A percentile compares a stretch with the other conserved stretches of the same genome.
These are phyloP conservation scores for Numenius phaeopus DNA, from an alignment of 2,797 vertebrate genomes.

Conservation along the genomic window DNA sequence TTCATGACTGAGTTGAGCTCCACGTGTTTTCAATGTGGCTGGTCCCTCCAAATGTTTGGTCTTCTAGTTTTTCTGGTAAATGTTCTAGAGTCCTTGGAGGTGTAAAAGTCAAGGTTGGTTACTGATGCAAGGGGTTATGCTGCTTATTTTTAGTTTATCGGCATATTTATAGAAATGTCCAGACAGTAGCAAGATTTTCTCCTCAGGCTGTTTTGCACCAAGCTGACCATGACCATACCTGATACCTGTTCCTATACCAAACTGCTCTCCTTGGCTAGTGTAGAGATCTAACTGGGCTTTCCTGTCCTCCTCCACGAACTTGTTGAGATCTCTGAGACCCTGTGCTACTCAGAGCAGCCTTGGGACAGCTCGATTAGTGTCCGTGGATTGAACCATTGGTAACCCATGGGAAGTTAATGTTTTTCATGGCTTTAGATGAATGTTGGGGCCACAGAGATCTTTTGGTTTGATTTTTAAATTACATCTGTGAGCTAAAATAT, in stretches of 20 bases:
- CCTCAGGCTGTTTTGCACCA: neutral
- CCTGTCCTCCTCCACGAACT: neutral
- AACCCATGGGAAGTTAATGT: neutral
- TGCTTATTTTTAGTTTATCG: neutral
- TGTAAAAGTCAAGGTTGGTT: neutral
- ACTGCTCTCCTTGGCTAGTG: neutral
- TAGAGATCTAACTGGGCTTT: neutral
- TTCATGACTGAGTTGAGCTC: rapidly evolving
- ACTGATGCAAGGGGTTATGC: neutral
- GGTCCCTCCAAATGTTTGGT: neutral
- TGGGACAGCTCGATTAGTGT: neutral
- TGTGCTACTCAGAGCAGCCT: neutral
- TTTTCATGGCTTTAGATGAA: neutral
- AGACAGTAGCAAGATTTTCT: neutral
- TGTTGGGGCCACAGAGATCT: neutral
- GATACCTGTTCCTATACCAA: neutral
- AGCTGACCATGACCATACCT: neutral
- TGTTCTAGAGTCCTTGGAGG: neutral
- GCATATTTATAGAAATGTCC: neutral
- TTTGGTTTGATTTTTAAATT: neutral
- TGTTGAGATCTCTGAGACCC: neutral
- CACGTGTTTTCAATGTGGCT: neutral
- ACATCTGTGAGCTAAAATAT: neutral
- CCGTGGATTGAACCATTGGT: neutral
- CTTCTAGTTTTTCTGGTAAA: neutral